Evolutionary conservation across 2,113 vertebrate species (phyloP), one percentile per base, ranked within the genome.

Genomic region (Paradisaea rubra): DNA sequence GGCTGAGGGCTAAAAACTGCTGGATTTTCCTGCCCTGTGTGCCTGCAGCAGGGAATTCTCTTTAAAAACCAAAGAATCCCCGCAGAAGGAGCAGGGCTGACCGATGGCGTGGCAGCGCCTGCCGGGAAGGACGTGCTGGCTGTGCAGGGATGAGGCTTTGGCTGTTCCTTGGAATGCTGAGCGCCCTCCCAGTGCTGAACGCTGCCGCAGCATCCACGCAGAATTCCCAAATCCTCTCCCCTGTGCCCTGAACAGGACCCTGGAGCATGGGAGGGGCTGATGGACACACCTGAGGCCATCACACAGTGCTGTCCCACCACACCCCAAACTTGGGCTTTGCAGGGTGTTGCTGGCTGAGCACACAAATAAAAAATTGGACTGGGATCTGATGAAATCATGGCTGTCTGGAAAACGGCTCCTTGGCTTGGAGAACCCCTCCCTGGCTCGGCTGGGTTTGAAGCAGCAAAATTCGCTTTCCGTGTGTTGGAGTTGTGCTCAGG

Each of bases 121-220:
- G 61, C 60, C 1, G 17, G 86, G 21, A 54, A 37, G 63, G 66
- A 37, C 5, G 64, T 16, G 33, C 49, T 79, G 80, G 5, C 49
- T 47, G 68, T 1, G 14, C 63, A 15, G 42, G 68, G 28, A 13
- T 41, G 54, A 23, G 86, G 65, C 31, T 89, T 60, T 65, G 77
- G 6, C 42, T n/a, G 27, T 3, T 64, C 37, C 49, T 31, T 1
- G 64, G 8, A 53, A 11, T 56, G 71, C 80, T 37, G 53, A 61
- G 13, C 33, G 24, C 56, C 68, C 72, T 80, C 31, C 24, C 10
- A 0, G 42, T 10, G 56, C 65, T 20, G 42, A 27, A 7, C 0
- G 0, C 4, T 10, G 44, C 79, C 1, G 0, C 3, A 59, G 24
- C 33, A n/a, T 13, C 3, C 2, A 2, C 0, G 0, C 19, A 11